Base-by-base conservation (phyloP, 2,797 vertebrate species). In the Labroides dimidiatus region DNA sequence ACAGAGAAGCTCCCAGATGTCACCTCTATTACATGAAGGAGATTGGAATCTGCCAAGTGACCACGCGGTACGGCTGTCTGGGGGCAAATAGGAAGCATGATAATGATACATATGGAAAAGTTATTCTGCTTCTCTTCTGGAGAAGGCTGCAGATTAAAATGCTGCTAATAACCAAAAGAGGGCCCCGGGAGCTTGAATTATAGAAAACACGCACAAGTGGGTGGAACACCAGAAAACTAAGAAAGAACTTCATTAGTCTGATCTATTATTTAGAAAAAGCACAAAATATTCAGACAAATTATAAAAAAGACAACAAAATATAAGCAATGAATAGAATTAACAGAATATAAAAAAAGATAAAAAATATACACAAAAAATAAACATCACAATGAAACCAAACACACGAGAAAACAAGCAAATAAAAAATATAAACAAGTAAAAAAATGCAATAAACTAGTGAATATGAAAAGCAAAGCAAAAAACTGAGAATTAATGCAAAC, bases 1-100 rank as follows among this genome's bases (percentile, higher is more conserved):
- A 83, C 69, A 53, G 65, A 75, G 69, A 70, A 65, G 72, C 64
- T 80, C 62, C 69, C 58, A 74, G 83, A 78, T 73, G 78, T 85
- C 81, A 84, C 86, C 87, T 88, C 82, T 78, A 75, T 91, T 82
- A 87, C 81, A 86, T 80, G 77, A 54, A 63, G 59, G 58, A 84
- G 86, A 92, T 86, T 85, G 72, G 65, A 81, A 85, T 89, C 83
- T 86, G 60, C 66, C 72, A 56, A 54, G 61, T 42, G 49, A 75
- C 65, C 61, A 61, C 48, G 16, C 74, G 48, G 70, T 17, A 48
- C 56, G 3, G 55, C 48, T 55, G 64, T 82, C 63, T 69, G 41
- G 48, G 49, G 69, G 59, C 23, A 20, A 70, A 74, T 30, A 39
- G 63, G 61, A 20, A 37, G 69, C 47, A 66, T 70, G 55, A 42